Percentiles rank a stretch among this genome's conserved stretches.
These are phyloP conservation scores for Butorides virescens DNA, from an alignment of 2,113 vertebrate genomes.

Conservation along the genomic window DNA sequence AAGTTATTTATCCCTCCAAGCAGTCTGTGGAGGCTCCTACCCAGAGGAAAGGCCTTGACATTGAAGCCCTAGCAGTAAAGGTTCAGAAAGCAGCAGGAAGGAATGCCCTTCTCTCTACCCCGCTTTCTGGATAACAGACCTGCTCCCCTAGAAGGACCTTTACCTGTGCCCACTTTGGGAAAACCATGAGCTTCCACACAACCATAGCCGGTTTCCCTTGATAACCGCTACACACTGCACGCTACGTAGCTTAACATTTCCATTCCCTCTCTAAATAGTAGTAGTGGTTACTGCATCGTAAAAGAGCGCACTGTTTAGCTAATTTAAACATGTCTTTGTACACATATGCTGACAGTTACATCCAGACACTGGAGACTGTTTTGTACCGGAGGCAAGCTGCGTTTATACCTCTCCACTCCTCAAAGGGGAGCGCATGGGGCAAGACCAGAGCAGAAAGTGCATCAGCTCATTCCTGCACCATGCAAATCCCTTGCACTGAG, in stretches of 20 bases:
- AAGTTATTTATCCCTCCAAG: background rate
- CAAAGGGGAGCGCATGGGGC: background rate
- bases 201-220: background rate
- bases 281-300: background rate
- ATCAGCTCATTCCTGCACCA: background rate
- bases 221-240: background rate
- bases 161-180: background rate
- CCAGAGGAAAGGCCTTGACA: background rate
- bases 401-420: background rate
- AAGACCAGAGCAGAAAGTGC: background rate
- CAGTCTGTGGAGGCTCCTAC: too few relatives aligned
- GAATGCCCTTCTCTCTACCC: background rate
- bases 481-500: background rate
- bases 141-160: background rate
- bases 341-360: background rate
- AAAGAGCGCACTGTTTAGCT: background rate
- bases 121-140: background rate
- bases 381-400: background rate
- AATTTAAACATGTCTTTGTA: background rate
- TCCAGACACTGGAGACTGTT: background rate
- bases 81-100: background rate
- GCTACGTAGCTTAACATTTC: background rate
- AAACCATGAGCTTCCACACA: background rate
- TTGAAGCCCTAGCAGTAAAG: background rate
- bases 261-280: background rate